Evolutionary conservation across 2,797 vertebrate genomes (phyloP).

Genomic region (Hippoglossus hippoglossus): DNA sequence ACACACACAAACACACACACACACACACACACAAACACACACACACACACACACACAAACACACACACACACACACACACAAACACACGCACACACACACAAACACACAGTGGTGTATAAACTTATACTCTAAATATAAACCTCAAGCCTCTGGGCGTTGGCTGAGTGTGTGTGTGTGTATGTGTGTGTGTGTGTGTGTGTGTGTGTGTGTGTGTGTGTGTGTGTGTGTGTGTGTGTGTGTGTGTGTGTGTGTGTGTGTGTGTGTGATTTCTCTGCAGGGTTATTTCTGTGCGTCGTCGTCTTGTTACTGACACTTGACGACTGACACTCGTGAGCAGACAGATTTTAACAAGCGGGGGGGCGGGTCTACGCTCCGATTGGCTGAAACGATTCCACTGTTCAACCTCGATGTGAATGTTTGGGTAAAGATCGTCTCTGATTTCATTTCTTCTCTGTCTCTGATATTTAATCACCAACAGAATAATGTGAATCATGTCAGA

Average conservation of each 20-base stretch:
- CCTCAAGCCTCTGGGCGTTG: slow-evolving; percentile 41
- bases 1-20: too few species aligned
- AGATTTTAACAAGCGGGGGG: background rate
- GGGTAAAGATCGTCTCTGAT: too few species aligned
- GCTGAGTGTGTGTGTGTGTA: slow-evolving; percentile 13
- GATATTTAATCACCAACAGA: too few species aligned
- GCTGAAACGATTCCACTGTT: too few species aligned
- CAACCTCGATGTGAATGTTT: too few species aligned
- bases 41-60: too few species aligned
- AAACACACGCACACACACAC: too few species aligned
- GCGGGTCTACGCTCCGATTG: too few species aligned
- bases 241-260: slow-evolving; percentile 11
- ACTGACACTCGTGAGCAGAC: background rate
- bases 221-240: slow-evolving; percentile 11
- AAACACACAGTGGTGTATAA: slow-evolving; percentile 36
- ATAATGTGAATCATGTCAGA: too few species aligned
- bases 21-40: too few species aligned
- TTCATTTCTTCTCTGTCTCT: too few species aligned
- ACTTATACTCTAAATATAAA: slow-evolving; percentile 60
- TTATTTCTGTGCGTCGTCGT: background rate
- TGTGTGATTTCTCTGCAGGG: slow-evolving; percentile 12
- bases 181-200: slow-evolving; percentile 9
- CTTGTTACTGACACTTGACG: background rate
- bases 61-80: too few species aligned
- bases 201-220: slow-evolving; percentile 13